Base-by-base conservation (phyloP, 64 coral and sea anemone genomes). In the Stichodactyla mertensii region DNA sequence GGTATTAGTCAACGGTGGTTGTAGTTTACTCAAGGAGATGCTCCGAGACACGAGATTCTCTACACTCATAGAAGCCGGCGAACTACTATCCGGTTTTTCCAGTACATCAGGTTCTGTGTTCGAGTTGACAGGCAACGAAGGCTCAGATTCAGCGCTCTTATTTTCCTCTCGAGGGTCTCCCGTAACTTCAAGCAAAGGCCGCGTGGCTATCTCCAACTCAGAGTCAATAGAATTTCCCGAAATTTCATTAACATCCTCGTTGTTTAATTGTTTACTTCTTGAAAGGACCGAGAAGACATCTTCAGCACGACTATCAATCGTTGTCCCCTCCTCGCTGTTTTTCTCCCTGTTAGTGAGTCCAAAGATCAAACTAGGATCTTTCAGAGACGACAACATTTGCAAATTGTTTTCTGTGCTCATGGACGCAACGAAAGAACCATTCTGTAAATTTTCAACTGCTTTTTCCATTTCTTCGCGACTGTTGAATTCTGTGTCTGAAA, bases 21-120 rank as follows among this genome's bases (percentile, higher is more conserved):
- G 84, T 67, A 81, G 15, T 69, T 79, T 86, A 92, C 90, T 92
- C 36, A 57, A 45, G 18, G 90, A 82, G 31, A 92, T 87, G 57
- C 90, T 92, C 22, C 84, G 83, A 55, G 90, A 92, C 16, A 92
- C 90, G 51, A 92, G 90, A 24, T 55, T 86, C 52, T 90, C 89
- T 51, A 85, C 78, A 81, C 78, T 81, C 53, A 81, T 81, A 12
- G 78, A 20, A 4, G 16, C 15, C 16, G 77, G 45, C 51, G 53
- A 55, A 12, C 10, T n/a, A 81, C 53, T 54, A 27, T 27, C 10
- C 6, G 69, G 23, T 74, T 36, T 74, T 31, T 74, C 69, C 24
- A 74, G 23, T 11, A 4, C 10, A 11, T 74, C 69, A 23, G 4
- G 23, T 31, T 74, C 69, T 27, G 24, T 9, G 8, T 58, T 58